A percentile compares a stretch with the other conserved stretches of the same genome.
Conservation (phyloP, 2,113 vertebrate species). For the Daphoenositta chrysoptera region DNA sequence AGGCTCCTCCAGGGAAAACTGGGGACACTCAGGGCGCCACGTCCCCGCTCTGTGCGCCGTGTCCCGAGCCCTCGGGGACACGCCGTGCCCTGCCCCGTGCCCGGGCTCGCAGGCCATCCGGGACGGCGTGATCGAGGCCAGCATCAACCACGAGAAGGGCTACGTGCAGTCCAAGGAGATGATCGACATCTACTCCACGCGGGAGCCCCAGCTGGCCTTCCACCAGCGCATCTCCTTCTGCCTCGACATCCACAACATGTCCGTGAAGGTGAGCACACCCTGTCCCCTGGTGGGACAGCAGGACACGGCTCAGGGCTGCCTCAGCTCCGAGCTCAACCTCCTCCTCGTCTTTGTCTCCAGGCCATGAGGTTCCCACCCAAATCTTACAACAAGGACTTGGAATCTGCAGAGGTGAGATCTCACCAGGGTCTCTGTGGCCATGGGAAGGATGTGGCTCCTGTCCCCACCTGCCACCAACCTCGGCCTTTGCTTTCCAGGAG, state of each 20-base stretch:
- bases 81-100: not conserved
- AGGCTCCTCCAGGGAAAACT: not conserved
- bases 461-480: not conserved
- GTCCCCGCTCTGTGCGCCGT: not conserved
- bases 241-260: conserved; percentile 99
- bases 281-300: fast-evolving
- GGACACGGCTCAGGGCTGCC: fast-evolving
- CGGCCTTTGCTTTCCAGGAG: conserved; percentile 75
- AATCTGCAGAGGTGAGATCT: conserved; percentile 92
- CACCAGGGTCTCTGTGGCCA: fast-evolving
- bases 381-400: conserved; percentile 98
- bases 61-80: not conserved
- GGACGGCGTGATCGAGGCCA: conserved; percentile 95
- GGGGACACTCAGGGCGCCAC: not conserved
- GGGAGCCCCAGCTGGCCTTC: conserved; percentile 95
- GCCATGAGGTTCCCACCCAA: conserved; percentile 98
- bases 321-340: not conserved
- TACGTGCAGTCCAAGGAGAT: conserved; percentile 97
- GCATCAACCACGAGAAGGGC: conserved; percentile 97
- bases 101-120: conserved; percentile 84
- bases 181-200: conserved; percentile 94
- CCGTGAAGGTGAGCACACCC: conserved; percentile 83
- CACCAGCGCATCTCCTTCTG: conserved; percentile 99
- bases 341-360: conserved; percentile 55
- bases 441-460: fast-evolving